These are phyloP conservation scores for Brevimyrus niger DNA, from an alignment of 2,113 vertebrate species.

Conservation along the genomic window DNA sequence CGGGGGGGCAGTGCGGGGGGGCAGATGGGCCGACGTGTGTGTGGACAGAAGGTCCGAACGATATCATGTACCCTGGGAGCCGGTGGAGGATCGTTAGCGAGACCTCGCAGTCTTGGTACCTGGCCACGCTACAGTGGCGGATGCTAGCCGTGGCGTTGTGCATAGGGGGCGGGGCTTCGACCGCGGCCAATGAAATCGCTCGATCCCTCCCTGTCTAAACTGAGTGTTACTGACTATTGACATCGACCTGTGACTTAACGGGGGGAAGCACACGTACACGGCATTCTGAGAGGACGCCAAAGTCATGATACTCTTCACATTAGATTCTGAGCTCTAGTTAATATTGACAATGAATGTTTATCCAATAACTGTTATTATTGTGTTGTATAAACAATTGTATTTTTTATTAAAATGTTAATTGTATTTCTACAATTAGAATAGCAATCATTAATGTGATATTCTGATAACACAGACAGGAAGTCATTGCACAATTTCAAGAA, in stretches of 20 bases:
- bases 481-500: background rate
- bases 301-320: background rate
- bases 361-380: background rate
- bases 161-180: background rate
- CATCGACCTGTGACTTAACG: background rate
- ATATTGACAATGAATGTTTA: background rate
- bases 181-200: too few relatives aligned
- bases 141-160: too few relatives aligned
- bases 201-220: background rate
- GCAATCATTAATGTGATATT: background rate
- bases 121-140: too few relatives aligned
- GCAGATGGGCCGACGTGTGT: constrained; percentile 4
- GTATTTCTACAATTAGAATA: background rate
- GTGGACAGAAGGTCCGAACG: background rate
- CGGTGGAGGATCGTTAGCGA: background rate
- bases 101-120: background rate
- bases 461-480: background rate
- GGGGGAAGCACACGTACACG: background rate
- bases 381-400: too few relatives aligned
- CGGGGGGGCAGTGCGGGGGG: background rate
- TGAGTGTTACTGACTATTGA: background rate
- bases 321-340: background rate
- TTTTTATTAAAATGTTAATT: too few relatives aligned
- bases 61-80: background rate
- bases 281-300: background rate